These are phyloP conservation scores for Drosophila persimilis DNA, from an alignment of 1,140 invertebrate genomes.

Conservation along the genomic window DNA sequence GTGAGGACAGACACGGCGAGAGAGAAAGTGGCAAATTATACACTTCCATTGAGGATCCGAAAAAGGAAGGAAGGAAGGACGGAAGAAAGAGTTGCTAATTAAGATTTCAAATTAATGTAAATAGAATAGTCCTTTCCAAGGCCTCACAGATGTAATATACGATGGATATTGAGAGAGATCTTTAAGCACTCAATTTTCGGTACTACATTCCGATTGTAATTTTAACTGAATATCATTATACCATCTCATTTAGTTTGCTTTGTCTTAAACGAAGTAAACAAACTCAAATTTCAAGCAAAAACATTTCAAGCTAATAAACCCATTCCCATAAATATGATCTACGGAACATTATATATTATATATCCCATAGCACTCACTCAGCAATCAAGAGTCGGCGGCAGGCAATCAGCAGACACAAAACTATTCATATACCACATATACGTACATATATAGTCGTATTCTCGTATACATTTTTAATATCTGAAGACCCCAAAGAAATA, in stretches of 20 bases:
- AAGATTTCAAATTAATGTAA: neutral
- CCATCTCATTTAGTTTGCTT: neutral
- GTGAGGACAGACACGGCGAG: conserved; percentile 28
- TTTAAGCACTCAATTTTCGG: neutral
- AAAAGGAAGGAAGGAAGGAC: conserved; percentile 3
- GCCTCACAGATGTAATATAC: neutral
- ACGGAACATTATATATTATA: no score
- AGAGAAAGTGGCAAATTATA: conserved; percentile 17
- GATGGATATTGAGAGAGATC: neutral
- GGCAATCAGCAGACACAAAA: conserved; percentile 7
- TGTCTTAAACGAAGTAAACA: neutral
- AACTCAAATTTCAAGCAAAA: no score
- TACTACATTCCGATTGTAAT: neutral
- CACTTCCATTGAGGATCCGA: neutral
- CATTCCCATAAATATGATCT: conserved; percentile 20
- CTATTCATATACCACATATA: conserved; percentile 46
- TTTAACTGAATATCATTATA: neutral
- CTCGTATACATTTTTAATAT: conserved; percentile 8
- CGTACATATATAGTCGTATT: conserved; percentile 13
- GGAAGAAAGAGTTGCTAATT: neutral
- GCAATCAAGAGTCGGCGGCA: conserved; percentile 28
- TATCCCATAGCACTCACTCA: conserved; percentile 44
- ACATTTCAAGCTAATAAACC: neutral
- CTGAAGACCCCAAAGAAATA: conserved; percentile 14
- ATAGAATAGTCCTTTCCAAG: neutral